A percentile compares a stretch with the other conserved stretches of the same genome.
These are phyloP conservation scores for Urophycis tenuis DNA, from an alignment of 2,797 vertebrate genomes.

Conservation along the genomic window DNA sequence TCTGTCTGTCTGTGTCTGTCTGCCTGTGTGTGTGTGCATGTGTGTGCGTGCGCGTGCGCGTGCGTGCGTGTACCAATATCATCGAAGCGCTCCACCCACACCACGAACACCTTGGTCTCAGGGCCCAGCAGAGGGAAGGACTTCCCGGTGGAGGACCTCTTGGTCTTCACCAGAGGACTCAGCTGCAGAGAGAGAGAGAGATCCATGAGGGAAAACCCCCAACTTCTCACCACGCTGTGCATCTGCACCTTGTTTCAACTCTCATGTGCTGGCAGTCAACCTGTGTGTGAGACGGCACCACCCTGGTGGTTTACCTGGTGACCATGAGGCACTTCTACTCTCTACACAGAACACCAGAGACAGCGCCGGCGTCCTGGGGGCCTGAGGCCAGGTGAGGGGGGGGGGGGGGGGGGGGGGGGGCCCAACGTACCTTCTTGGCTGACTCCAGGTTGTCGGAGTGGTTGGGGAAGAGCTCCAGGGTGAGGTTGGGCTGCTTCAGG, in stretches of 20 bases:
- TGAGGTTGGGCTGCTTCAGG: conserved; percentile 83
- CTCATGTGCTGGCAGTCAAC: neutral
- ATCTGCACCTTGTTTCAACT: neutral
- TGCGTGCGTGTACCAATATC: conserved; percentile 79
- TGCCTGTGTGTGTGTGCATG: neutral
- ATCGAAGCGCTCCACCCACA: conserved; percentile 94
- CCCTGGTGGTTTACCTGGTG: neutral
- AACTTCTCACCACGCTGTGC: neutral
- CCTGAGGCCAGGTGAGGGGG: no score
- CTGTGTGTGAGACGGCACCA: neutral
- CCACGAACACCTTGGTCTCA: conserved; percentile 93
- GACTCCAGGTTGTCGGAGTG: conserved; percentile 87
- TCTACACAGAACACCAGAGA: neutral
- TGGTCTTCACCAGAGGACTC: conserved; percentile 84
- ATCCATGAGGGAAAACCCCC: neutral
- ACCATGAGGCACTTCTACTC: neutral
- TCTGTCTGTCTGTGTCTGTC: no score
- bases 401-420: no score
- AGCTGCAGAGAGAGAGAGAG: conserved; percentile 55
- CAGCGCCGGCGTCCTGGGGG: no score
- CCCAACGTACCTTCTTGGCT: conserved; percentile 76
- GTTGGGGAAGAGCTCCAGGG: conserved; percentile 90
- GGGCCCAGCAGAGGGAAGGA: conserved; percentile 86
- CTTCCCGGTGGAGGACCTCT: conserved; percentile 83
- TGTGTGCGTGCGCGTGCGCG: neutral